phyloP scores from a whole-genome alignment of 2,888 invertebrate genomes.

The Pocota personata region DNA sequence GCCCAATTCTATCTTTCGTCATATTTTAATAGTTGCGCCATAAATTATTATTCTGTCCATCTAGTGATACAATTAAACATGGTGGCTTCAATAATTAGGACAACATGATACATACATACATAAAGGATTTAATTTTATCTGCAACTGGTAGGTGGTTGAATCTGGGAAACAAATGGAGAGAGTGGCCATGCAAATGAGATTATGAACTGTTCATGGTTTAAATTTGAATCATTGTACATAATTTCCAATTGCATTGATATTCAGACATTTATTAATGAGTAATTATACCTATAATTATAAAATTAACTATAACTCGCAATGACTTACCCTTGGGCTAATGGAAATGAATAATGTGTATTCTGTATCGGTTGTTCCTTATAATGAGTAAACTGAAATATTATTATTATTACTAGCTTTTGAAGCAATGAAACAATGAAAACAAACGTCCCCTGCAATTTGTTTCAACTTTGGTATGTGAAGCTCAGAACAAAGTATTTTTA shows the following conservation, averaged over 20 bases:
- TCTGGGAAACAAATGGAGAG: background rate
- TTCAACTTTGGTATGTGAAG: too few relatives aligned
- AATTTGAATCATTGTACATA: background rate
- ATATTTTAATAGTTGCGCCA: too few relatives aligned
- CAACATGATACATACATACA: background rate
- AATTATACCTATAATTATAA: background rate
- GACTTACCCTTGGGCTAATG: background rate
- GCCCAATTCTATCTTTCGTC: background rate
- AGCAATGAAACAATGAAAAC: too few relatives aligned
- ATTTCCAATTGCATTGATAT: background rate
- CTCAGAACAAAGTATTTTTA: too few relatives aligned
- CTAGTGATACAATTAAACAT: background rate
- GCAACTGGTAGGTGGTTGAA: too few relatives aligned
- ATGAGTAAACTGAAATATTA: background rate
- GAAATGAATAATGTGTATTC: background rate
- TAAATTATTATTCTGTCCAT: background rate
- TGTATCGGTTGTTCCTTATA: background rate
- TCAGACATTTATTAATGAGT: background rate
- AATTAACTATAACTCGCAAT: background rate
- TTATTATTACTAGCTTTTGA: background rate
- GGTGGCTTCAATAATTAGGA: background rate
- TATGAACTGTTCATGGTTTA: background rate
- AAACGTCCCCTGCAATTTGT: too few relatives aligned
- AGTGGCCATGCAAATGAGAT: background rate
- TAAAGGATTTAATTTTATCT: background rate